Evolutionary conservation across 2,797 vertebrate genomes (phyloP).

Genomic region (Eleutherodactylus coqui): DNA sequence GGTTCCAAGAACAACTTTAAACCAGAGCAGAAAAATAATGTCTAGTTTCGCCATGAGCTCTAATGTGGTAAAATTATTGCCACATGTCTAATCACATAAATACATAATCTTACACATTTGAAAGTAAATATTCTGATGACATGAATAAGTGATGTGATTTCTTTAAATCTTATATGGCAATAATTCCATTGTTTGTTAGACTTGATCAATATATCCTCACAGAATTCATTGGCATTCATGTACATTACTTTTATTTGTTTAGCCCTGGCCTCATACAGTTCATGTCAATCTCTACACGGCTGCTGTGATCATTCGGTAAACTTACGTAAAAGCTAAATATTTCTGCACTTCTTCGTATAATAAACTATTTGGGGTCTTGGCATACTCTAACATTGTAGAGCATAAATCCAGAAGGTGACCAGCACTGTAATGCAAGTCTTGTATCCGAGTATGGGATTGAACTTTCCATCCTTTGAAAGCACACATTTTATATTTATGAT

Average conservation of each 20-base stretch:
- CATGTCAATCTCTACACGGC: not conserved
- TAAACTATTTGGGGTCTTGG: not conserved
- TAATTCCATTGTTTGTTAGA: not conserved
- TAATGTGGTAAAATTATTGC: not conserved
- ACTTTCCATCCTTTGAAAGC: slow-evolving; percentile 6
- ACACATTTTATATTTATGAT: slow-evolving; percentile 17
- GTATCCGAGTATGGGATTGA: not conserved
- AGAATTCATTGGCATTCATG: not conserved
- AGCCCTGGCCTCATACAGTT: not conserved
- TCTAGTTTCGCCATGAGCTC: not conserved
- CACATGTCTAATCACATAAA: not conserved
- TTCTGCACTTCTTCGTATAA: not conserved
- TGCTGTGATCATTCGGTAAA: not conserved
- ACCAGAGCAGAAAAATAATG: too few species aligned
- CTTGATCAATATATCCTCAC: not conserved
- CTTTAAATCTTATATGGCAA: not conserved
- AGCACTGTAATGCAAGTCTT: not conserved
- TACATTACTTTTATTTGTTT: not conserved
- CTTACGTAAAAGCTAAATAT: not conserved
- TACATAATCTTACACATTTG: too few species aligned
- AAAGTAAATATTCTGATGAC: too few species aligned
- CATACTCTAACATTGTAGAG: not conserved
- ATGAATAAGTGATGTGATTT: not conserved
- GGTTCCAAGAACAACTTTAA: too few species aligned
- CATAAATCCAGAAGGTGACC: not conserved